Evolutionary conservation across 2,113 vertebrate species (phyloP).

Genomic region (Sapayoa aenigma): DNA sequence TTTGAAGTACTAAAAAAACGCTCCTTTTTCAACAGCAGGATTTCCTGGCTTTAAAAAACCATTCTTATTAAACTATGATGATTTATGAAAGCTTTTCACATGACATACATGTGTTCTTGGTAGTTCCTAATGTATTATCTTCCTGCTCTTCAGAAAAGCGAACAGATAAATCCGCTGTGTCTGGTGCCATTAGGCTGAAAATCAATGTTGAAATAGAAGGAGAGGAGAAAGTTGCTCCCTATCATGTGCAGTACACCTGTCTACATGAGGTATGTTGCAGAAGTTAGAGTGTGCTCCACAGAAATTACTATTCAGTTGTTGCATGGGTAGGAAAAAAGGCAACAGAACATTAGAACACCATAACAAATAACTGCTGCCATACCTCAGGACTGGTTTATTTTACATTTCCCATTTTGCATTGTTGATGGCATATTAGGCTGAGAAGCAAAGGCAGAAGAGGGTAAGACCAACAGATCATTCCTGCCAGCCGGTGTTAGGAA

Average conservation of each 20-base stretch:
- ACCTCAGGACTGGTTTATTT: background rate
- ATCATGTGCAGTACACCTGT: conserved; percentile 97
- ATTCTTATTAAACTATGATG: background rate
- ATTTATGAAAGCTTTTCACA: background rate
- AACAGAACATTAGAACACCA: background rate
- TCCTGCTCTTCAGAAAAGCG: conserved; percentile 84
- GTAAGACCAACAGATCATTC: background rate
- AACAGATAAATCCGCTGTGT: conserved; percentile 96
- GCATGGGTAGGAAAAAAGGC: background rate
- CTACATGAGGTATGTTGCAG: conserved; percentile 87
- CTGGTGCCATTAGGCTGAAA: conserved; percentile 93
- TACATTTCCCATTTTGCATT: background rate
- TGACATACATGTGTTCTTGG: background rate
- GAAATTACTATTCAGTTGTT: background rate
- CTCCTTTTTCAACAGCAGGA: background rate
- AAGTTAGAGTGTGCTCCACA: background rate
- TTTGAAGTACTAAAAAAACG: background rate
- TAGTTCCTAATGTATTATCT: background rate
- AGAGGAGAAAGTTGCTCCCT: conserved; percentile 94
- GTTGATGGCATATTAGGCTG: background rate
- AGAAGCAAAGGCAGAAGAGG: background rate
- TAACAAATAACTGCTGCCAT: background rate
- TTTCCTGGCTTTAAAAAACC: background rate
- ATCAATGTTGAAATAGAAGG: conserved; percentile 98
- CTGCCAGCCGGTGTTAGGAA: background rate